Evolutionary conservation across 2,888 invertebrate genomes (phyloP).

Genomic region (Synergus gifuensis): DNA sequence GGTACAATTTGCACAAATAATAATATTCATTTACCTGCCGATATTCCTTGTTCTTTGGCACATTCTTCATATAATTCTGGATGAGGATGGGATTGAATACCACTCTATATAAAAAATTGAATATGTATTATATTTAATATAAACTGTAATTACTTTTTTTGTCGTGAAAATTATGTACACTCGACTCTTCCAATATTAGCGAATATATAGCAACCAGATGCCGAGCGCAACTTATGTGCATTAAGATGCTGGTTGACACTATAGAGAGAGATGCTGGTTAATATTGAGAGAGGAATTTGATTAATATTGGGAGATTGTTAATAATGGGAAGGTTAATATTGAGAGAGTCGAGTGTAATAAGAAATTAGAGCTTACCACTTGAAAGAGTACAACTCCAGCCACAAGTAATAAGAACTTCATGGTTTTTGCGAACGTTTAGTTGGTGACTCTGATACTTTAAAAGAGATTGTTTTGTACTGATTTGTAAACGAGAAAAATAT

Average conservation of each 20-base stretch:
- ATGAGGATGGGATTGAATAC: no score
- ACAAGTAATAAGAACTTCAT: conserved; percentile 8
- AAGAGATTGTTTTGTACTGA: background rate
- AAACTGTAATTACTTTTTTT: background rate
- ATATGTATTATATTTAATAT: background rate
- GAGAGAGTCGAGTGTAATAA: background rate
- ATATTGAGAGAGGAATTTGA: no score
- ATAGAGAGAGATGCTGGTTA: no score
- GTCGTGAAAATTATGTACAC: background rate
- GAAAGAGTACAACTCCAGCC: background rate
- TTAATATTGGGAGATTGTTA: no score
- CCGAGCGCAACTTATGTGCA: no score
- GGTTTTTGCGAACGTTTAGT: background rate
- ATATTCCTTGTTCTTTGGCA: background rate
- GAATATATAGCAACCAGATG: no score
- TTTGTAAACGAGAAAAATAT: background rate
- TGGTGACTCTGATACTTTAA: background rate
- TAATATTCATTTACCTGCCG: background rate
- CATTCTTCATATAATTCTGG: background rate
- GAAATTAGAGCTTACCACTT: background rate
- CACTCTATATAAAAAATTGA: background rate
- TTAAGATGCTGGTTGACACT: no score
- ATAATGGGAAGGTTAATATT: no score
- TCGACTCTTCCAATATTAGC: no score
- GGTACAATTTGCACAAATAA: background rate